Conservation (phyloP, 2,113 vertebrate species). For the Phoenicopterus ruber region DNA sequence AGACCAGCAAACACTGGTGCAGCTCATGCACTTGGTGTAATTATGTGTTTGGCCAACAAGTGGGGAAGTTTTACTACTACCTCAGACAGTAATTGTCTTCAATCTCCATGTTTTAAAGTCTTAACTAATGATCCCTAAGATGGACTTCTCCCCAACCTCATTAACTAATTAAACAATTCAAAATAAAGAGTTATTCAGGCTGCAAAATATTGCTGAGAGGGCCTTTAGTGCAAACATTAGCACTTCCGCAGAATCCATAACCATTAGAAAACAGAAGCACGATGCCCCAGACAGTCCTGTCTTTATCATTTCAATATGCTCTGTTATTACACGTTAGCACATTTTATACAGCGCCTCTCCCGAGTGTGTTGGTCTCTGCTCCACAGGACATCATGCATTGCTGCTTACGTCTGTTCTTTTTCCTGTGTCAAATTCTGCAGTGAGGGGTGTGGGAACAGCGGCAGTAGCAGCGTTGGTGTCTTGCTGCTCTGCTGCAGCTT, state of each 20-base stretch:
- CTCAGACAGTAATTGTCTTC: slow-evolving; percentile 35
- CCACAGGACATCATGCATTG: background rate
- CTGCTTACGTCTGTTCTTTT: background rate
- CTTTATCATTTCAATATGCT: background rate
- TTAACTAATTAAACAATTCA: slow-evolving; percentile 66
- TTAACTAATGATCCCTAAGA: slow-evolving; percentile 58
- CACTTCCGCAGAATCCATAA: background rate
- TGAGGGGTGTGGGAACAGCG: background rate
- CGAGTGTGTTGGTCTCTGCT: background rate
- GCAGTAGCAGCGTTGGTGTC: background rate
- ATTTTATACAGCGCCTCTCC: background rate
- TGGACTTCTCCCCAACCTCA: slow-evolving; percentile 50
- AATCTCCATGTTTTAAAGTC: slow-evolving; percentile 35
- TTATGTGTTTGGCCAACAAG: background rate
- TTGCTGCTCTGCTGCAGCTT: background rate
- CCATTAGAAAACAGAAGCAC: background rate
- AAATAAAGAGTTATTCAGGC: slow-evolving; percentile 52
- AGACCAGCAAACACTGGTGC: background rate
- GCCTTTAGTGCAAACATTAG: slow-evolving; percentile 28
- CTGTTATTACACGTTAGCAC: background rate
- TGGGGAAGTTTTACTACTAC: slow-evolving; percentile 18
- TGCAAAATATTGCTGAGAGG: slow-evolving; percentile 46
- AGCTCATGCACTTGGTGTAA: background rate
- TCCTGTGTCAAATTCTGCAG: background rate
- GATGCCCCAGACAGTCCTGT: background rate